Conservation (phyloP, 2,113 vertebrate genomes). For the Emydura subglobosa region DNA sequence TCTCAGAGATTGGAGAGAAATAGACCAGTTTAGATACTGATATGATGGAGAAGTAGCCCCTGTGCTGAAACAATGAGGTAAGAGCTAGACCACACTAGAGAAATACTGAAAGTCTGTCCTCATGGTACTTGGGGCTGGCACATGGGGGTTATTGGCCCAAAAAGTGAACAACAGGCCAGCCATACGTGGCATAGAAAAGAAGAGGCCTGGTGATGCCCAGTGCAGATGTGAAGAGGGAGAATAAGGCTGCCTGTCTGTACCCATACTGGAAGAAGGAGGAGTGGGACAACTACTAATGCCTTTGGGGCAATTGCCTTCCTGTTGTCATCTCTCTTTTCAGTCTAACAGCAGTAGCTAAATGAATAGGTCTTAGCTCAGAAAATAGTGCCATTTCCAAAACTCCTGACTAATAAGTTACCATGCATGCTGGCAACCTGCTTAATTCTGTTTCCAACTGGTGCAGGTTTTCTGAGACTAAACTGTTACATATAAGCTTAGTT, state of each 20-base stretch:
- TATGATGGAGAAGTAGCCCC: neutral
- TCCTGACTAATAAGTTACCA: neutral
- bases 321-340: neutral
- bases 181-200: neutral
- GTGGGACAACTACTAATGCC: neutral
- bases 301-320: neutral
- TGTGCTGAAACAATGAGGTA: neutral
- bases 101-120: neutral
- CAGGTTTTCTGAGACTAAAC: rapidly evolving
- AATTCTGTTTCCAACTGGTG: neutral
- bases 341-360: neutral
- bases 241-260: neutral
- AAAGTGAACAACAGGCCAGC: neutral
- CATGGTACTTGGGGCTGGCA: neutral
- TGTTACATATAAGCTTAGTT: neutral
- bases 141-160: neutral
- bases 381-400: neutral
- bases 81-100: neutral
- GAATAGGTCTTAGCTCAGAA: neutral
- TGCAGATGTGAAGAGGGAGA: neutral
- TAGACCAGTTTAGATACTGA: neutral
- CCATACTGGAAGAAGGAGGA: neutral
- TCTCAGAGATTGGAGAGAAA: neutral
- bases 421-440: neutral
- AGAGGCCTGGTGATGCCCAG: neutral